A percentile compares a stretch with the other conserved stretches of the same genome.
phyloP scores from a whole-genome alignment of 2,113 vertebrate genomes.

The Chiloscyllium plagiosum region DNA sequence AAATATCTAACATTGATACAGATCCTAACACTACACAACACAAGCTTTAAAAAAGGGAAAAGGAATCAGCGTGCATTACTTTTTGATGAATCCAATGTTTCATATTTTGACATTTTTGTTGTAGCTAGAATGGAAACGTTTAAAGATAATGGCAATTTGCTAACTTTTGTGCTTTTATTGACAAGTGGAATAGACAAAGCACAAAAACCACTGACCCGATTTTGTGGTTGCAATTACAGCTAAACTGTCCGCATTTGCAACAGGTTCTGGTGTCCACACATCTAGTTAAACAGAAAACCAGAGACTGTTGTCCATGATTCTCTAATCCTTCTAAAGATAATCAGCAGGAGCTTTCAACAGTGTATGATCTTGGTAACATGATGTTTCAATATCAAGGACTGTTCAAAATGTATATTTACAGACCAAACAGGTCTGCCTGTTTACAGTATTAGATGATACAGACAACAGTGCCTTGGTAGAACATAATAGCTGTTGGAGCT shows the following conservation, averaged over 20 bases:
- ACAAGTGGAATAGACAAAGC: background rate
- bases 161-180: background rate
- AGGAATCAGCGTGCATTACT: background rate
- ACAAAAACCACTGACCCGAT: background rate
- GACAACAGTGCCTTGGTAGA: background rate
- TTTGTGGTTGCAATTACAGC: background rate
- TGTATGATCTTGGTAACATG: background rate
- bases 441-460: background rate
- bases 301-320: background rate
- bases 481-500: background rate
- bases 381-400: background rate
- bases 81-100: background rate
- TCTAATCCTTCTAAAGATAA: background rate
- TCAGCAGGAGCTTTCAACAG: background rate
- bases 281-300: background rate
- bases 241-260: background rate
- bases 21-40: background rate
- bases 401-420: background rate
- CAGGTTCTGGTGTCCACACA: background rate
- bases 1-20: background rate
- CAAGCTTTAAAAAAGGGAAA: background rate
- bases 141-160: background rate
- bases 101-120: too few relatives aligned
- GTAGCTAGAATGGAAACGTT: background rate
- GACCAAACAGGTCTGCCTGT: background rate